Evolutionary conservation across 2,797 vertebrate species (phyloP).

Genomic region (Mareca penelope): DNA sequence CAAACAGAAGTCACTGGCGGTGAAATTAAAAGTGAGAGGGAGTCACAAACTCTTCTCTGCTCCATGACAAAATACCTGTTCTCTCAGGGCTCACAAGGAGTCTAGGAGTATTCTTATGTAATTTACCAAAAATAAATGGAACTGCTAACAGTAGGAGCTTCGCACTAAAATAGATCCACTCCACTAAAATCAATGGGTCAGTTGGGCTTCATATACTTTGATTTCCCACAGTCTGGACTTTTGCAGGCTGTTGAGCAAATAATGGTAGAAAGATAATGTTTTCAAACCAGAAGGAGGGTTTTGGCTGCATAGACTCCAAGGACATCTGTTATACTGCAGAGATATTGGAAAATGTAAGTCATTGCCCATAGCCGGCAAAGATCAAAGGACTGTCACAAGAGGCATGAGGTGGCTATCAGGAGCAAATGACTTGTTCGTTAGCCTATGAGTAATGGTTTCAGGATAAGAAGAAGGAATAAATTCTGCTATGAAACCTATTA

Average conservation of each 20-base stretch:
- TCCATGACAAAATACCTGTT: not conserved
- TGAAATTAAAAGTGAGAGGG: not conserved
- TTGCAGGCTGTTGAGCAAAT: not conserved
- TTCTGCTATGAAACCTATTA: not conserved
- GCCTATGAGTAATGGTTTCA: fast-evolving
- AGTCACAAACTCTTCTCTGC: not conserved
- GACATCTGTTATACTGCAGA: not conserved
- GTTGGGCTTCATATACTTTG: not conserved
- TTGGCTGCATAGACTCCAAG: not conserved
- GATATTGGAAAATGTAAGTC: not conserved
- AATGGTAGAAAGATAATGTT: not conserved
- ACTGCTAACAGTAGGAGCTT: not conserved
- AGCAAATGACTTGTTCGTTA: not conserved
- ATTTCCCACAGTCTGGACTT: not conserved
- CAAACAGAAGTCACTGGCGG: not conserved
- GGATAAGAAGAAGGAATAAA: not conserved
- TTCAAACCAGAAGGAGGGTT: not conserved
- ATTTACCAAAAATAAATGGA: not conserved
- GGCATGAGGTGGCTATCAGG: not conserved
- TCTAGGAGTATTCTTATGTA: not conserved
- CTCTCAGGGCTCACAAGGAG: not conserved
- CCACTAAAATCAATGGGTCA: not conserved
- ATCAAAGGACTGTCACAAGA: not conserved
- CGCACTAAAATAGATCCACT: not conserved
- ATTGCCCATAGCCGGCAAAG: not conserved